Evolutionary conservation across 2,797 vertebrate species (phyloP).

Genomic region (Apogon talboti): DNA sequence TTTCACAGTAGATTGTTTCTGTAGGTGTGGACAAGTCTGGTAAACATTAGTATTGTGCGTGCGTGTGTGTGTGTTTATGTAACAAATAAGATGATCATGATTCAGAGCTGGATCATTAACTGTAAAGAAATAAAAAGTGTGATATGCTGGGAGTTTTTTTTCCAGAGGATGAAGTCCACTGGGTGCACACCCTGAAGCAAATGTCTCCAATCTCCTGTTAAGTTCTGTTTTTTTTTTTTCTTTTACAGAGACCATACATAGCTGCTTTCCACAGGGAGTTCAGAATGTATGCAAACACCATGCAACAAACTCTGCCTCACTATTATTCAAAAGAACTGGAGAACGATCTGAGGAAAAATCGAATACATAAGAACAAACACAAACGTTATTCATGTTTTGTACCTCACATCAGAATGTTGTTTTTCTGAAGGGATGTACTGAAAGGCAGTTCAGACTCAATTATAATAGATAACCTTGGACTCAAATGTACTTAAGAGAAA

Average conservation of each 20-base stretch:
- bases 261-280: neutral
- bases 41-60: neutral
- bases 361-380: neutral
- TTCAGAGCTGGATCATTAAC: conserved; percentile 15
- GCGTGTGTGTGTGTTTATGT: neutral
- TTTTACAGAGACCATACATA: neutral
- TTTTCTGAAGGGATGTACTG: neutral
- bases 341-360: neutral
- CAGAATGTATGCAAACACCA: conserved; percentile 1
- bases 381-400: neutral
- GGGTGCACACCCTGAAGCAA: neutral
- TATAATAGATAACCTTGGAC: no score
- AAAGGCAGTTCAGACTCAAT: neutral
- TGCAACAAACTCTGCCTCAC: neutral
- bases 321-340: no score
- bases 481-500: no score
- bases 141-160: conserved; percentile 7
- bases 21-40: neutral
- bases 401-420: neutral
- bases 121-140: conserved; percentile 1
- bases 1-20: conserved; percentile 19
- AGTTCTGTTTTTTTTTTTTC: no score
- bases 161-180: conserved; percentile 16
- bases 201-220: neutral
- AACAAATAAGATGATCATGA: neutral